These are phyloP conservation scores for fruit fly (Drosophila melanogaster) DNA, from an alignment of 1,140 invertebrate genomes.

Conservation along the genomic window Release_6_plus_ISO1_MT NC_004354.4:8759001-8759500, in stretches of 20 bases:
- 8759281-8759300: not conserved
- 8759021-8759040: not conserved
- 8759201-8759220: constrained; percentile 1
- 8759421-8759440: not conserved
- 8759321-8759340: not conserved
- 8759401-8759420: constrained; percentile 69
- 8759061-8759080: no score
- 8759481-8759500: constrained; percentile 79
- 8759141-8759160: constrained; percentile 54
- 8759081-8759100: no score
- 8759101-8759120: not conserved
- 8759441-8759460: constrained; percentile 1
- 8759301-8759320: not conserved
- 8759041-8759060: not conserved
- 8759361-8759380: constrained; percentile 23
- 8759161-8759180: constrained; percentile 43
- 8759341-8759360: not conserved
- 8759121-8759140: constrained; percentile 4
- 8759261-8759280: constrained; percentile 73
- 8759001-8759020: no score
- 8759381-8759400: constrained; percentile 38
- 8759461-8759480: constrained; percentile 73
- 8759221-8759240: constrained; percentile 58
- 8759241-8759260: constrained; percentile 76
- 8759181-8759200: constrained; percentile 10